phyloP scores from a whole-genome alignment of 1,140 invertebrate genomes.

The Branchinecta lindahli region DNA sequence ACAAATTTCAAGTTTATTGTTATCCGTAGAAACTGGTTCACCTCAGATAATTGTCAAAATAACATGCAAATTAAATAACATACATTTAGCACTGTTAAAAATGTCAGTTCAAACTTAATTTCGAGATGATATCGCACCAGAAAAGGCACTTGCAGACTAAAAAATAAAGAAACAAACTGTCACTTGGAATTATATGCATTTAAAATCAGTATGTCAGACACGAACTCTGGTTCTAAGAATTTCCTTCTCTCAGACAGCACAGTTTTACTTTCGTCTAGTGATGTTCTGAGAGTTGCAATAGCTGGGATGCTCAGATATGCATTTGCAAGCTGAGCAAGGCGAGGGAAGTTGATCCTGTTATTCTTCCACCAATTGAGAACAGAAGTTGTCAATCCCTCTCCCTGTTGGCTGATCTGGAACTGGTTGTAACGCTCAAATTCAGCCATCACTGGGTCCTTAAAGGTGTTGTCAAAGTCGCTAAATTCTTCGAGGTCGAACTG shows the following conservation, averaged over 20 bases:
- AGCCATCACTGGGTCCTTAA: slow-evolving; percentile 6
- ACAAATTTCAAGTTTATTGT: no score
- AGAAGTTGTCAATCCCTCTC: not conserved
- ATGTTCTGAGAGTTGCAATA: not conserved
- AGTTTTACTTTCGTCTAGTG: not conserved
- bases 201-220: not conserved
- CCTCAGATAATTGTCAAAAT: no score
- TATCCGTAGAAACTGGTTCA: no score
- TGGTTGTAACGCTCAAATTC: not conserved
- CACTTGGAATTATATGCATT: not conserved
- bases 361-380: not conserved
- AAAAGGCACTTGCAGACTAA: no score
- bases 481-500: not conserved
- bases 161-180: no score
- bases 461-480: not conserved
- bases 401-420: not conserved
- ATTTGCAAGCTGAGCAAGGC: not conserved
- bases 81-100: no score
- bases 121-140: no score
- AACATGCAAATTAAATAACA: no score
- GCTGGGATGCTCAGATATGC: not conserved
- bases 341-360: not conserved
- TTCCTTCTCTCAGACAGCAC: not conserved
- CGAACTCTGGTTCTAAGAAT: not conserved
- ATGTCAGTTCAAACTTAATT: no score